Base-by-base conservation (phyloP, 1,140 invertebrate species). In the Drosophila navojoa region DNA sequence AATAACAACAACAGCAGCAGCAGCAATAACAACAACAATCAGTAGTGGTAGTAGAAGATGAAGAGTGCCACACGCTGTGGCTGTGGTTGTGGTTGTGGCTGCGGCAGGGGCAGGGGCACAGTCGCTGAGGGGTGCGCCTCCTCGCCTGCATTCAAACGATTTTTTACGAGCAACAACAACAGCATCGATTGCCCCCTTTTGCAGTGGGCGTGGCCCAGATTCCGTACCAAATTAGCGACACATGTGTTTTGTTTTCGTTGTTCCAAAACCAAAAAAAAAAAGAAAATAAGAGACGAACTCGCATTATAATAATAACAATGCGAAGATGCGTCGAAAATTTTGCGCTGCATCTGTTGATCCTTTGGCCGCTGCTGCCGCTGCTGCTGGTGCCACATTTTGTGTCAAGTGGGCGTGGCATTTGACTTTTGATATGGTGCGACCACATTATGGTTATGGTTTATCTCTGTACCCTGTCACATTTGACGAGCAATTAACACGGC, bases 401-500 rank as follows among this genome's bases (percentile, higher is more conserved):
- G 55, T 15, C 44, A 32, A 69, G 79, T 87, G 79, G 82, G 82
- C 82, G 82, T 87, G 82, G 57, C 69, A 19, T 10, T 38, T 75
- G 68, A 55, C 70, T 79, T 79, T 62, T 81, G 70, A 74, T 72
- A 60, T 57, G 19, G 47, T 66, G 76, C 68, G 53, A 58, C 62
- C 50, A 19, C 68, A 70, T 71, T 64, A 64, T 63, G 67, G 77
- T 67, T 66, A 87, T 79, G 81, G 71, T 38, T 58, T 86, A 76
- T 78, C 77, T 86, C 68, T 38, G 35, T 68, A 54, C 29, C 38
- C 49, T 67, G 38, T 54, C 22, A 50, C 44, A 54, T 68, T 85
- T 85, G 74, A 85, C 64, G 64, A 58, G 72, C 82, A 87, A 87
- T 87, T 87, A 87, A 89, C 82, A 87, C 72, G 79, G 72, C 69